Percentiles rank a stretch among this genome's conserved stretches.
Conservation (phyloP, 1,140 invertebrate species). For the Ruditapes philippinarum region DNA sequence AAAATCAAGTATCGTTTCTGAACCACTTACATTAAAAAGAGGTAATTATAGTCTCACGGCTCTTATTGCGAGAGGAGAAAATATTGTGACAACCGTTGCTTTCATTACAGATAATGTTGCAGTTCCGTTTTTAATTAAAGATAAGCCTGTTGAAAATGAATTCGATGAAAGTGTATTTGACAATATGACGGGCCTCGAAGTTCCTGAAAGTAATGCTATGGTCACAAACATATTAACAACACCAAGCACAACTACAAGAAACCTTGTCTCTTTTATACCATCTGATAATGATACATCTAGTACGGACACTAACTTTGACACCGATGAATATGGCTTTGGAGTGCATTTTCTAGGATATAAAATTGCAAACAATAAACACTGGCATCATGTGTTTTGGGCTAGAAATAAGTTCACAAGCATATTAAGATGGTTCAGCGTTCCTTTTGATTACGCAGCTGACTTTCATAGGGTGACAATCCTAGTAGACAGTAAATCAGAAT, state of each 20-base stretch:
- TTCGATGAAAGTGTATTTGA: constrained; percentile 34
- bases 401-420: not conserved
- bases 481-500: constrained; percentile 10
- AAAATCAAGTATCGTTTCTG: constrained; percentile 23
- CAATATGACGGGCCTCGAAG: not conserved
- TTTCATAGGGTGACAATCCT: not conserved
- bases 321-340: constrained; percentile 18
- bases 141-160: constrained; percentile 20
- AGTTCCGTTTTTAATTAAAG: not conserved
- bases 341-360: constrained; percentile 26
- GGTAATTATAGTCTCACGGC: constrained; percentile 7
- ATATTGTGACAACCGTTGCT: not conserved
- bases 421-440: not conserved
- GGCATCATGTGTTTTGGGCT: constrained; percentile 50
- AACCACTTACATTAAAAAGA: not conserved
- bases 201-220: not conserved
- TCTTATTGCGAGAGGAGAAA: not conserved
- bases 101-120: constrained; percentile 1
- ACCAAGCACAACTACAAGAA: not conserved
- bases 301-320: not conserved
- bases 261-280: not conserved
- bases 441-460: not conserved
- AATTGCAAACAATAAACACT: not conserved
- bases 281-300: not conserved
- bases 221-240: no score